These are phyloP conservation scores for Trachymyrmex septentrionalis DNA, from an alignment of 1,140 invertebrate species.

Conservation along the genomic window DNA sequence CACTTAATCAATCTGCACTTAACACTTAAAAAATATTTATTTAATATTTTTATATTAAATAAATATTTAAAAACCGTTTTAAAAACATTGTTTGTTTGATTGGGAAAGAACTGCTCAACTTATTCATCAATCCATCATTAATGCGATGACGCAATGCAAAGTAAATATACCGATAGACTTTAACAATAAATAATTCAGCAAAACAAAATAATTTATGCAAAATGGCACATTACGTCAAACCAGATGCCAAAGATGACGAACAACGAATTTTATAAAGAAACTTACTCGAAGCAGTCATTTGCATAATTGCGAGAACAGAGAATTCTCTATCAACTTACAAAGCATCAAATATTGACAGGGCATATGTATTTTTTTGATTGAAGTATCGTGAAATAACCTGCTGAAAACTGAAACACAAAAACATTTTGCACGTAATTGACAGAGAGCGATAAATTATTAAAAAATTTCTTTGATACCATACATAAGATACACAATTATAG, in stretches of 20 bases:
- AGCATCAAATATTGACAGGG: background rate
- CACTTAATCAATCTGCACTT: no score
- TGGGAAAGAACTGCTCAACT: no score
- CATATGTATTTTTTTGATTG: background rate
- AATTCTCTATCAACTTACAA: background rate
- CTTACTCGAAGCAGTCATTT: background rate
- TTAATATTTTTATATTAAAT: no score
- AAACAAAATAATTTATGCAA: slow-evolving; percentile 3
- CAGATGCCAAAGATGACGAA: slow-evolving; percentile 1
- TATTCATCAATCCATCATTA: background rate
- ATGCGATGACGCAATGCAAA: background rate
- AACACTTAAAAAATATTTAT: no score
- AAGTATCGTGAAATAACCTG: background rate
- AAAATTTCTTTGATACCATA: background rate
- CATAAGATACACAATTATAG: background rate
- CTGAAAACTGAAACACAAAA: background rate
- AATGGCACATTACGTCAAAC: background rate
- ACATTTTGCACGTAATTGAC: background rate
- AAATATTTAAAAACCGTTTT: no score
- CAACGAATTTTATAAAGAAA: background rate
- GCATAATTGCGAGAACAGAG: background rate
- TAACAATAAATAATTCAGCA: background rate
- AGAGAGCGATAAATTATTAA: background rate
- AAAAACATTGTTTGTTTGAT: no score
- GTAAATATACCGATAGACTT: slow-evolving; percentile 30